Evolutionary conservation across 2,888 invertebrate species (phyloP), one percentile per base, ranked within the genome.

Genomic region (Drosophila bunnanda): DNA sequence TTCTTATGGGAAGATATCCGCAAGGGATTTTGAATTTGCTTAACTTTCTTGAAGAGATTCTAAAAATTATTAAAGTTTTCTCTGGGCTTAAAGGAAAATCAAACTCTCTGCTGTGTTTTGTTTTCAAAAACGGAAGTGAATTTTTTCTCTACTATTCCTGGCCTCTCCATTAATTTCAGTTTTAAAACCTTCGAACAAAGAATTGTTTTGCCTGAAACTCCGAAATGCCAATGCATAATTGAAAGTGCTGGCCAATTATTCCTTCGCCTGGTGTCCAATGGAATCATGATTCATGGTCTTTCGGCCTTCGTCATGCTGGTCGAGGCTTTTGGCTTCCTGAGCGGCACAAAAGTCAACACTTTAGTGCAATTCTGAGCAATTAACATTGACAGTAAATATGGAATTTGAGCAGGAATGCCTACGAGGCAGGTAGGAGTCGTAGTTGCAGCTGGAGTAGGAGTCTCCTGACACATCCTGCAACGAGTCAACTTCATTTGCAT

Each of bases 301-400:
- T 62, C 17, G 41, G 60, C 56, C 41, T 43, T 57, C 20, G 8
- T 46, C 46, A 77, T 81, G 82, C 56, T 67, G 75, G 61, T 57
- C 71, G 69, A 28, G 74, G 61, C 73, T 76, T 86, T 72, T 84
- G 70, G 76, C 69, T 83, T 82, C 79, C 82, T 79, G 82, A 75
- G 81, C 65, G 77, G 67, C 79, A 84, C 75, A 81, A 81, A 81
- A 82, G 83, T 83, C 88, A 85, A 86, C 87, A 85, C 84, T 88
- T 85, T 85, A 80, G 81, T 80, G 87, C 85, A 85, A 85, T 88
- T 86, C 78, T 58, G 53, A 82, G 86, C 84, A 85, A 85, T 85
- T 85, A 88, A 88, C 85, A 80, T 80, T 88, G 85, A 79, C 85
- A 85, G 85, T 88, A 85, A 85, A 85, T 85, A 85, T 85, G 84